phyloP scores from a whole-genome alignment of 2,888 invertebrate species.

The Cloeon dipterum region DNA sequence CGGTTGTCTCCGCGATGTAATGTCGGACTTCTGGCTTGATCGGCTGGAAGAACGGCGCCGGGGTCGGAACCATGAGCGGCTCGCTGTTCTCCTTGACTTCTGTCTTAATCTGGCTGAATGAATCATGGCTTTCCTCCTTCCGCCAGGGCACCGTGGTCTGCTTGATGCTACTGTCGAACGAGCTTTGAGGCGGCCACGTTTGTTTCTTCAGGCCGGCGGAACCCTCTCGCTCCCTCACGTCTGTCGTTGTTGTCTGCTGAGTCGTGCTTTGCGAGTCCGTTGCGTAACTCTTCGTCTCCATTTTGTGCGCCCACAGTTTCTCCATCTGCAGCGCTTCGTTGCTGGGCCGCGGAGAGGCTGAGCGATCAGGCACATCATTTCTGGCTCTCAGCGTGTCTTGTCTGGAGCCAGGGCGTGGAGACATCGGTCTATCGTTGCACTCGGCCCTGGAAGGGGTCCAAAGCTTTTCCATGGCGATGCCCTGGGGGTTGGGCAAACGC shows the following conservation, averaged over 20 bases:
- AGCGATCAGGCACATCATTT: slow-evolving; percentile 4
- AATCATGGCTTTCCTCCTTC: no score
- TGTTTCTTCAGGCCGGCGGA: slow-evolving; percentile 48
- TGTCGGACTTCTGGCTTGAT: slow-evolving; percentile 10
- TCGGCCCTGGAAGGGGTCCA: slow-evolving; percentile 11
- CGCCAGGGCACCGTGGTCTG: no score
- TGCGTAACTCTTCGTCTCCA: no score
- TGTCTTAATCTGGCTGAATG: no score
- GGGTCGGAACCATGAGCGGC: not conserved
- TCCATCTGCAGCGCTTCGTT: slow-evolving; percentile 17
- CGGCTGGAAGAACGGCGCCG: not conserved
- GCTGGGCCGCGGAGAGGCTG: slow-evolving; percentile 17
- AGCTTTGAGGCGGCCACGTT: slow-evolving; percentile 21
- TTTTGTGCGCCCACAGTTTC: slow-evolving; percentile 16
- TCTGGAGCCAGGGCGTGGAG: slow-evolving; percentile 3
- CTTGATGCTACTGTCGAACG: no score
- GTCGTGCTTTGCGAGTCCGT: no score
- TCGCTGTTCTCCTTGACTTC: no score
- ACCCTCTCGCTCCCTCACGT: no score
- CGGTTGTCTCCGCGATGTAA: slow-evolving; percentile 17
- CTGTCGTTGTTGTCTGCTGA: no score
- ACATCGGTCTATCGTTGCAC: slow-evolving; percentile 7
- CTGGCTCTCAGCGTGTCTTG: not conserved
- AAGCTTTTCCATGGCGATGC: slow-evolving; percentile 17
- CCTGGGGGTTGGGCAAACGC: slow-evolving; percentile 15